Base-by-base conservation (phyloP, 2,113 vertebrate genomes). In the Notothenia rossii region DNA sequence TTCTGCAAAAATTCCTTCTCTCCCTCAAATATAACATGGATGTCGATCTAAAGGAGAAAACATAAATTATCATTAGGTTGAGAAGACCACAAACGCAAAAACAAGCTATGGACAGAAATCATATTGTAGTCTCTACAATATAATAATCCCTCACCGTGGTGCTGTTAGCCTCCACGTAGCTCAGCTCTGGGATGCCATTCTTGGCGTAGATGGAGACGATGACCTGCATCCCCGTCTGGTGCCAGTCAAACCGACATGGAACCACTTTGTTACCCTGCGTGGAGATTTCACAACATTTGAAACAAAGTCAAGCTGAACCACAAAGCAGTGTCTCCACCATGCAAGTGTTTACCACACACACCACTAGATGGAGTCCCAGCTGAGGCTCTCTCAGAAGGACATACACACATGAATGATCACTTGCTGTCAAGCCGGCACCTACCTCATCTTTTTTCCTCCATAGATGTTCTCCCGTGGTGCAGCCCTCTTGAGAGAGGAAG, bases 121-220 rank as follows among this genome's bases (percentile, higher is more conserved):
- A 10, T 15, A 0, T 2, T 22, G 29, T 3, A 14, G 50, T 10
- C 17, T 2, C 36, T 40, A 7, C 36, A 7, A 1, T 40, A 1
- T 6, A 0, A 1, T 0, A 4, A 15, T 18, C 55, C 82, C 97
- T 96, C 89, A 99, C 97, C 92, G 93, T 75, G 46, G 96, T 98
- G 90, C 97, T 97, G 89, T 99, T 99, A 50, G 96, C 98, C 77
- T 97, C 97, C 72, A 98, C 97, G 0, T 86, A 96, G 93, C 97
- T 97, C 43, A 97, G 93, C 77, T 98, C 97, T 49, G 98, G 98
- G 83, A 97, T 9, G 0, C 96, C 95, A 84, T 99, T 98, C 90
- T 98, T 99, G 83, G 98, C 96, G 82, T 99, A 99, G 58, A 99
- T 95, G 17, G 98, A 98, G 91, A 99, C 96, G 78, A 96, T 99